A percentile compares a stretch with the other conserved stretches of the same genome.
Evolutionary conservation across 2,797 vertebrate species (phyloP).

Genomic region (Clarias laeviceps): DNA sequence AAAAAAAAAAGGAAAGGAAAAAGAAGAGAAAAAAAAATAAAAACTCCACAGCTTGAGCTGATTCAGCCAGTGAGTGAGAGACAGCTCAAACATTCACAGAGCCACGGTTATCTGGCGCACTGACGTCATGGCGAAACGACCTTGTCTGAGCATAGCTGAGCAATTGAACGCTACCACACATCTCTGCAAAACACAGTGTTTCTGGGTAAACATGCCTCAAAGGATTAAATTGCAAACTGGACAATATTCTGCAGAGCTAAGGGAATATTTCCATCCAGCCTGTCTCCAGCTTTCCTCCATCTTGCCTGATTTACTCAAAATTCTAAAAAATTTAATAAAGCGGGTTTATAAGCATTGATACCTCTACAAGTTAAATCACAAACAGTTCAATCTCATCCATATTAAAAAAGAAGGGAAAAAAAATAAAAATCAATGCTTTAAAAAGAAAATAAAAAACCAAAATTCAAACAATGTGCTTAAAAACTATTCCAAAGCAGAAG

Average conservation of each 20-base stretch:
- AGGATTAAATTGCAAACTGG: not conserved
- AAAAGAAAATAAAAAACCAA: conserved; percentile 31
- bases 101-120: conserved; percentile 2
- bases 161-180: not conserved
- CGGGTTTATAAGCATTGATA: not conserved
- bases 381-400: not conserved
- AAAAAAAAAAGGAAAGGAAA: too few species aligned
- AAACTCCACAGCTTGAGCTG: not conserved
- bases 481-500: not conserved
- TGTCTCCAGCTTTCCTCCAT: not conserved
- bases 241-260: not conserved
- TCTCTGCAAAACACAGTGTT: not conserved
- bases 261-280: not conserved
- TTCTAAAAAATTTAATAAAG: not conserved
- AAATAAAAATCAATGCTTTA: not conserved
- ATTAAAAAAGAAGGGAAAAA: too few species aligned
- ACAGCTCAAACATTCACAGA: not conserved
- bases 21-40: not conserved
- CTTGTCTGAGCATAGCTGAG: not conserved
- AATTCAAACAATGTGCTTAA: not conserved
- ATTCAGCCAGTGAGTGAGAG: not conserved
- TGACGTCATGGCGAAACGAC: not conserved
- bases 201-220: not conserved
- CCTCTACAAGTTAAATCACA: not conserved
- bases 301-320: not conserved